phyloP scores from a whole-genome alignment of 2,797 vertebrate genomes.

The Anabas testudineus region DNA sequence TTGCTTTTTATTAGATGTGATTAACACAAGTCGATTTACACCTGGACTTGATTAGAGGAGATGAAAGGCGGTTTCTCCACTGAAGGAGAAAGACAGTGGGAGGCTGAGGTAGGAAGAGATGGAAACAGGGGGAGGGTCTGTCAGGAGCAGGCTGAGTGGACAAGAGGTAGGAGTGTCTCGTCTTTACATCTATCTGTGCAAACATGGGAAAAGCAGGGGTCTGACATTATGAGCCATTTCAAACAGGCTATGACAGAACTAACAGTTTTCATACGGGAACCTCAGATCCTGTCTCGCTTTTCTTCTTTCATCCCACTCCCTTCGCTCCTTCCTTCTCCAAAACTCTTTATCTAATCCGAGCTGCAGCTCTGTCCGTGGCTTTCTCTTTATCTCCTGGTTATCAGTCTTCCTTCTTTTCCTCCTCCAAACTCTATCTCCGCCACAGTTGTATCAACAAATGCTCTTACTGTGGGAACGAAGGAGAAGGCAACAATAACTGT shows the following conservation, averaged over 20 bases:
- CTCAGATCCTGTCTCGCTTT: neutral
- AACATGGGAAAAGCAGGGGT: neutral
- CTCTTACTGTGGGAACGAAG: neutral
- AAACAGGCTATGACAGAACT: slow-evolving; percentile 18
- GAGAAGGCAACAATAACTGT: slow-evolving; percentile 36
- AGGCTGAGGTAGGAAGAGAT: slow-evolving; percentile 11
- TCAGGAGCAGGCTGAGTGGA: slow-evolving; percentile 48
- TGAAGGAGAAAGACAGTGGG: neutral
- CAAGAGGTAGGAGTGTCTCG: slow-evolving; percentile 45
- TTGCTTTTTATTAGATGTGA: too few species aligned
- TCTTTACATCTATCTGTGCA: slow-evolving; percentile 1
- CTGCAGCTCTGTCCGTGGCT: slow-evolving; percentile 1
- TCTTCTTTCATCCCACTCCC: neutral
- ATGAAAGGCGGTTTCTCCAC: too few species aligned
- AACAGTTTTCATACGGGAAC: neutral
- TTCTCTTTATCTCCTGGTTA: slow-evolving; percentile 21
- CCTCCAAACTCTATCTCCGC: slow-evolving; percentile 34
- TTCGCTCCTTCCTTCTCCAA: slow-evolving; percentile 1
- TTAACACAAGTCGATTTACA: too few species aligned
- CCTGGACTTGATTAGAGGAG: too few species aligned
- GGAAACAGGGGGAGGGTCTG: slow-evolving; percentile 17
- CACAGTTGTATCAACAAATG: slow-evolving; percentile 57
- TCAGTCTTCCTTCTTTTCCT: slow-evolving; percentile 36
- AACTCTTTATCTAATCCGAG: slow-evolving; percentile 54
- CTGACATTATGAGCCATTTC: slow-evolving; percentile 9